These are phyloP conservation scores for Leontocebus nigricollis DNA, from an alignment of 2,797 vertebrate species.

Conservation along the genomic window DNA sequence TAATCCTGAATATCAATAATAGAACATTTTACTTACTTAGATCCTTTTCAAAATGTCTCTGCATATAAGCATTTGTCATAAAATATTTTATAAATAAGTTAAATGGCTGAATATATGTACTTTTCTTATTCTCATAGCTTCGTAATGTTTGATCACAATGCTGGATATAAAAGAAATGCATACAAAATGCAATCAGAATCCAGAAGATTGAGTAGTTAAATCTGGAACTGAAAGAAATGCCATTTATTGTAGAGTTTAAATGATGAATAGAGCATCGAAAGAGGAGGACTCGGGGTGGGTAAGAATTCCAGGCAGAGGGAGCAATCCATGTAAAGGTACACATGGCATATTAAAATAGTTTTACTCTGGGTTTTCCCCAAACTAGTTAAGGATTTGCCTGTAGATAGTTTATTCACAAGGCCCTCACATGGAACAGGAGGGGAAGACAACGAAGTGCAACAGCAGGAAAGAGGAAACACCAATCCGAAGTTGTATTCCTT, in stretches of 20 bases:
- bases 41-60: neutral
- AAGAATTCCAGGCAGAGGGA: neutral
- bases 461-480: neutral
- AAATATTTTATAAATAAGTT: neutral
- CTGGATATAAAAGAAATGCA: neutral
- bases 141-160: neutral
- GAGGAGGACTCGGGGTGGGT: neutral
- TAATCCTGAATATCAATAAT: neutral
- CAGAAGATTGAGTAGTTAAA: neutral
- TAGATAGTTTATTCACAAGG: neutral
- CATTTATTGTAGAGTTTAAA: neutral
- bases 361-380: neutral
- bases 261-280: neutral
- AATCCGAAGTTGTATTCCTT: neutral
- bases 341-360: neutral
- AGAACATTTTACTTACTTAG: neutral
- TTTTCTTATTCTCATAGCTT: neutral
- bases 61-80: neutral
- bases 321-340: neutral
- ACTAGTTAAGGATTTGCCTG: neutral
- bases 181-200: neutral
- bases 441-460: neutral
- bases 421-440: neutral
- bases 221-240: neutral
- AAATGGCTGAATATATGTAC: neutral